A percentile compares a stretch with the other conserved stretches of the same genome.
These are phyloP conservation scores for Zeuzera pyrina DNA, from an alignment of 2,888 invertebrate species.

Conservation along the genomic window DNA sequence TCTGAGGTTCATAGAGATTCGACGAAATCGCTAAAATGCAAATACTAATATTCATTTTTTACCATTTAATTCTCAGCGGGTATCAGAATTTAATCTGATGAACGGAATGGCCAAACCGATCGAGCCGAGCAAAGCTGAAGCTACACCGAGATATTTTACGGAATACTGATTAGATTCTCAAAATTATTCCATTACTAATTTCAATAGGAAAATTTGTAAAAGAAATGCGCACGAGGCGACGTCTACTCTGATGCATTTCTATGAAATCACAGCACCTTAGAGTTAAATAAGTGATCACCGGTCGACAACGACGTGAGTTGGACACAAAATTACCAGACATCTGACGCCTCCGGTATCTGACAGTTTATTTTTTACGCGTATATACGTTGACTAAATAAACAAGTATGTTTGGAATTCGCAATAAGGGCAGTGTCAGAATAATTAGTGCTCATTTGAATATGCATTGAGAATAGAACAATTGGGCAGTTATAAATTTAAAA, in stretches of 20 bases:
- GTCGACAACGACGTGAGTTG: constrained; percentile 50
- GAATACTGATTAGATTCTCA: constrained; percentile 56
- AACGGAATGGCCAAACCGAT: constrained; percentile 32
- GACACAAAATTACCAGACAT: constrained; percentile 34
- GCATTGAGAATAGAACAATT: constrained; percentile 36
- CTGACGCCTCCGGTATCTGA: constrained; percentile 32
- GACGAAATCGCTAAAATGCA: no score
- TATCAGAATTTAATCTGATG: constrained; percentile 37
- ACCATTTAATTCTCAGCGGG: no score
- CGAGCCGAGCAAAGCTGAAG: constrained; percentile 30
- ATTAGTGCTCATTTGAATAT: constrained; percentile 26
- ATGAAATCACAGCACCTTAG: constrained; percentile 59
- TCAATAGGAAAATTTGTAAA: constrained; percentile 58
- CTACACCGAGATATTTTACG: constrained; percentile 41
- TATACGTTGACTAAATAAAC: no score
- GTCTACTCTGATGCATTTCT: constrained; percentile 54
- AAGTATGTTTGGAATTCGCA: constrained; percentile 5
- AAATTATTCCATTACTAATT: constrained; percentile 60
- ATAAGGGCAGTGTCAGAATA: constrained; percentile 11
- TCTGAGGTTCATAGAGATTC: no score
- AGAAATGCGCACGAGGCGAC: constrained; percentile 47
- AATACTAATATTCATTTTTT: no score
- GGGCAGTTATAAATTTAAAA: constrained; percentile 46
- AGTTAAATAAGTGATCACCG: constrained; percentile 71
- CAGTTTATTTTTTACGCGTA: constrained; percentile 5